phyloP scores from a whole-genome alignment of 2,797 vertebrate genomes.

The Gallinago stenura region DNA sequence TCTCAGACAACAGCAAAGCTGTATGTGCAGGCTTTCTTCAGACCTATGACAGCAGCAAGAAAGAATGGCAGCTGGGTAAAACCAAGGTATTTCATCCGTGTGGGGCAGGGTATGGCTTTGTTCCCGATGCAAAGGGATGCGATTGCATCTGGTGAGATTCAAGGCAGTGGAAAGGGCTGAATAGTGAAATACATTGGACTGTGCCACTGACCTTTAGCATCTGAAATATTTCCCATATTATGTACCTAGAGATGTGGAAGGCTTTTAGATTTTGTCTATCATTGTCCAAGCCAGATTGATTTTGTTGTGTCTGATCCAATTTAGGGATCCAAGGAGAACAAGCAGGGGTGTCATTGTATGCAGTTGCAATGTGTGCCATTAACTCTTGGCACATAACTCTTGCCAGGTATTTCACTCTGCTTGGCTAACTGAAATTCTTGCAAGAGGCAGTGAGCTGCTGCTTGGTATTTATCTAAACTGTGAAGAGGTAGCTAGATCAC shows the following conservation, averaged over 20 bases:
- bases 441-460: neutral
- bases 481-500: neutral
- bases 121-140: neutral
- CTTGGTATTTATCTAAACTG: neutral
- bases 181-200: neutral
- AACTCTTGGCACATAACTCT: neutral
- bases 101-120: neutral
- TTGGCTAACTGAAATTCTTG: neutral
- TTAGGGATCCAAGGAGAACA: neutral
- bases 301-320: neutral
- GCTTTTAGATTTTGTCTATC: neutral
- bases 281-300: neutral
- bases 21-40: slow-evolving; percentile 84
- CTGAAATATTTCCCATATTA: neutral
- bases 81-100: slow-evolving; percentile 85
- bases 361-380: neutral
- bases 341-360: neutral
- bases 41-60: slow-evolving; percentile 79
- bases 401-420: neutral
- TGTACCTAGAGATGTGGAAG: neutral
- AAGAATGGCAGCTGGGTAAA: slow-evolving; percentile 91
- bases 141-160: neutral
- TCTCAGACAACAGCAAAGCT: slow-evolving; percentile 74
- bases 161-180: neutral
- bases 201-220: neutral